Percentiles rank a stretch among this genome's conserved stretches.
These are phyloP conservation scores for Rhagoletis zephyria DNA, from an alignment of 1,140 invertebrate species.

Conservation along the genomic window DNA sequence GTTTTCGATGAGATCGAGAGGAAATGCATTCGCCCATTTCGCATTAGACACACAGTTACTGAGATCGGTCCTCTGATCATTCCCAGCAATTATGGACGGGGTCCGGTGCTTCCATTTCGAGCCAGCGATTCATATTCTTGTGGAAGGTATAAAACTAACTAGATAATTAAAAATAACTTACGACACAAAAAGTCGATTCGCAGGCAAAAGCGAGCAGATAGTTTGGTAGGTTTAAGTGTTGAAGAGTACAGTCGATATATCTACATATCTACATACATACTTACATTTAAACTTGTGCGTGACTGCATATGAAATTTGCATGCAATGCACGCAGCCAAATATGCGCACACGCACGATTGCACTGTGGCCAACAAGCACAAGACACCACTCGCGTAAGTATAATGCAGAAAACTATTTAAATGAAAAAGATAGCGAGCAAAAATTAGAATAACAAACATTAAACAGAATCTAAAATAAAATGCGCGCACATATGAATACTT, in stretches of 20 bases:
- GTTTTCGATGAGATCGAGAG: no score
- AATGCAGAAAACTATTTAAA: background rate
- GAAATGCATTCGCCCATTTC: no score
- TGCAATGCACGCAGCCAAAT: conserved; percentile 27
- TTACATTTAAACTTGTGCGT: background rate
- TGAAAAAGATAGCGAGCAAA: conserved; percentile 25
- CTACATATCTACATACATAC: background rate
- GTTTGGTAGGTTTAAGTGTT: conserved; percentile 10
- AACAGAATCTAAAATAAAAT: conserved; percentile 32
- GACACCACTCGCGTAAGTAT: background rate
- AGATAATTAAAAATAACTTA: background rate
- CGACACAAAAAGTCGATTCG: background rate
- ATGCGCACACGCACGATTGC: conserved; percentile 58
- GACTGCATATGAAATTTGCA: conserved; percentile 41
- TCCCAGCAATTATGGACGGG: no score
- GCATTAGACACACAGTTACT: no score
- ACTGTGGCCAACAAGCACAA: background rate
- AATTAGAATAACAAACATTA: conserved; percentile 46
- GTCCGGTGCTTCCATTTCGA: no score
- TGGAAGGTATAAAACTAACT: background rate
- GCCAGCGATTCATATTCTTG: background rate
- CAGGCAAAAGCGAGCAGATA: background rate
- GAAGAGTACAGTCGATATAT: background rate
- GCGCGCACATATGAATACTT: conserved; percentile 30
- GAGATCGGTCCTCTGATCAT: no score